Evolutionary conservation across 2,888 invertebrate genomes (phyloP).

Genomic region (Dexiosoma caninum): DNA sequence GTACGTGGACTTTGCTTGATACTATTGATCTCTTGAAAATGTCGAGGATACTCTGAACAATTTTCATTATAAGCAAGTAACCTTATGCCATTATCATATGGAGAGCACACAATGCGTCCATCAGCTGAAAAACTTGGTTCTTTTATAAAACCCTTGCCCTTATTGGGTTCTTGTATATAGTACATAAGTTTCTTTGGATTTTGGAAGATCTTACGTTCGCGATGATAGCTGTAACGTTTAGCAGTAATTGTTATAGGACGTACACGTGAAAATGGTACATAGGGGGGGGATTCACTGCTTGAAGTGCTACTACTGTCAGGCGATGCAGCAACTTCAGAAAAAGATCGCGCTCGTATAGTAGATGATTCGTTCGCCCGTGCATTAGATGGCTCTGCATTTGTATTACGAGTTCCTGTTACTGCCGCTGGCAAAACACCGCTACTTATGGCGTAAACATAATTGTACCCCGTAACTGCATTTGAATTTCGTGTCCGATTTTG

Average conservation of each 20-base stretch:
- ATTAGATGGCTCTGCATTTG: conserved; percentile 22
- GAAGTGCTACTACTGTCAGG: conserved; percentile 64
- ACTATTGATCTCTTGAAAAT: conserved; percentile 73
- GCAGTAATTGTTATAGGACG: conserved; percentile 63
- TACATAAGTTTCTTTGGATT: conserved; percentile 89
- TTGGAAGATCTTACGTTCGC: conserved; percentile 70
- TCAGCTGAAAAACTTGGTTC: conserved; percentile 94
- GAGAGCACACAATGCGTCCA: conserved; percentile 93
- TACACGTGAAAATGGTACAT: conserved; percentile 62
- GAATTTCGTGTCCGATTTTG: conserved; percentile 72
- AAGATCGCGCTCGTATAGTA: conserved; percentile 34
- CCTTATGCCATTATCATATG: conserved; percentile 91
- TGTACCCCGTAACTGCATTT: conserved; percentile 73
- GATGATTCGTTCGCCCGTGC: conserved; percentile 23
- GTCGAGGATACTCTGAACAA: conserved; percentile 85
- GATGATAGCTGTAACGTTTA: conserved; percentile 46
- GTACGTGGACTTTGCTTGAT: conserved; percentile 76
- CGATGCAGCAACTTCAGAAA: conserved; percentile 38
- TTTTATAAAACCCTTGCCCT: conserved; percentile 94
- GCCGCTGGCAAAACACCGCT: conserved; percentile 75
- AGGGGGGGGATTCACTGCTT: conserved; percentile 59
- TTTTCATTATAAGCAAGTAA: conserved; percentile 87
- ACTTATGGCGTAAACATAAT: conserved; percentile 77
- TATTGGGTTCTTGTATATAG: conserved; percentile 90
- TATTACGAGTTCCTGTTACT: conserved; percentile 38